Conservation (phyloP, 1,140 invertebrate genomes). For the Drosophila lacteicornis region DNA sequence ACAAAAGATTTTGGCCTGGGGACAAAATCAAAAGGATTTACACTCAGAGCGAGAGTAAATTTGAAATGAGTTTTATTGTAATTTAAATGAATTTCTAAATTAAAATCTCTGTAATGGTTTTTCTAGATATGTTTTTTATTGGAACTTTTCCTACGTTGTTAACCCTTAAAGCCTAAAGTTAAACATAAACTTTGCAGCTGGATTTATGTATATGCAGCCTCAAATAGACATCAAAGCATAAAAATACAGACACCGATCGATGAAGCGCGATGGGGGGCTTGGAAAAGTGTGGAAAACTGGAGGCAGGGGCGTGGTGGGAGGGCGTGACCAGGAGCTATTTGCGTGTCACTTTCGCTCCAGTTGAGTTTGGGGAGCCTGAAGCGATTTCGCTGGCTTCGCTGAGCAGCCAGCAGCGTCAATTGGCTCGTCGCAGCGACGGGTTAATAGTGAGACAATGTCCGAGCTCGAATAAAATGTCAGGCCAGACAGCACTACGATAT, state of each 20-base stretch:
- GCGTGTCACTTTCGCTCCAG: slow-evolving; percentile 67
- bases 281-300: slow-evolving; percentile 5
- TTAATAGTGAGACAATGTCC: slow-evolving; percentile 65
- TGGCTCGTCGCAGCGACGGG: neutral
- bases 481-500: slow-evolving; percentile 15
- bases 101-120: no score
- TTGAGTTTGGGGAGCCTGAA: slow-evolving; percentile 41
- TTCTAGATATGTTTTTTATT: neutral
- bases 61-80: no score
- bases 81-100: no score
- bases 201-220: slow-evolving; percentile 26
- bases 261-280: slow-evolving; percentile 22
- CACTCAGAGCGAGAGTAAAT: neutral
- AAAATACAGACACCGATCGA: slow-evolving; percentile 59
- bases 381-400: slow-evolving; percentile 61
- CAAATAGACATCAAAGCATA: slow-evolving; percentile 78
- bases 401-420: slow-evolving; percentile 31
- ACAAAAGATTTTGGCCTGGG: neutral
- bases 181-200: slow-evolving; percentile 39
- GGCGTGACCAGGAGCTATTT: slow-evolving; percentile 58
- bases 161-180: slow-evolving; percentile 52
- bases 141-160: neutral
- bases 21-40: no score
- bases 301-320: neutral
- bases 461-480: slow-evolving; percentile 52